Conservation (phyloP, 2,797 vertebrate genomes). For the Falco cherrug region DNA sequence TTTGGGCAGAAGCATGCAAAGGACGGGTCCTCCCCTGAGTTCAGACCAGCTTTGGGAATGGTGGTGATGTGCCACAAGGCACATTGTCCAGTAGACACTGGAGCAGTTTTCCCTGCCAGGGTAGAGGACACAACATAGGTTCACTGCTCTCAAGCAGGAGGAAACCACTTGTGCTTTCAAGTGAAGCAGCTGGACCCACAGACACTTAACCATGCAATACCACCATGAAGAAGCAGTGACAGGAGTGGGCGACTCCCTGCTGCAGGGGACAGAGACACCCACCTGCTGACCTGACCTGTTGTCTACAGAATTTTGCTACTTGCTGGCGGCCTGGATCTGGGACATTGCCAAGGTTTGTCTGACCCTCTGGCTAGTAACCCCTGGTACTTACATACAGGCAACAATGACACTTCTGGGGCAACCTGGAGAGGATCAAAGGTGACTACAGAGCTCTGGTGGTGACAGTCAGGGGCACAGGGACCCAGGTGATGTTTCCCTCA, state of each 20-base stretch:
- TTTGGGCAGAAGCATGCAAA: not conserved
- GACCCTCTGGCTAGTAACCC: not conserved
- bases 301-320: not conserved
- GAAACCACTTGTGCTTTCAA: not conserved
- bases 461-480: too few species aligned
- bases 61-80: accelerated
- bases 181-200: not conserved
- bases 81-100: not conserved
- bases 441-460: not conserved
- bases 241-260: not conserved
- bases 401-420: not conserved
- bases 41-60: not conserved
- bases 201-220: not conserved
- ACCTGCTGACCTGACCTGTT: not conserved
- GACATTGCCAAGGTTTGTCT: not conserved
- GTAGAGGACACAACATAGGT: not conserved
- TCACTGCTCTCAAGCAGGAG: not conserved
- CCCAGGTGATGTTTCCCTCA: not conserved
- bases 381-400: not conserved
- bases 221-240: not conserved
- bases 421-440: not conserved
- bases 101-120: not conserved
- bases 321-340: accelerated
- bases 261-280: not conserved
- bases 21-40: not conserved